Evolutionary conservation across 2,113 vertebrate genomes (phyloP), one percentile per base, ranked within the genome.

Genomic region (Stegostoma tigrinum): DNA sequence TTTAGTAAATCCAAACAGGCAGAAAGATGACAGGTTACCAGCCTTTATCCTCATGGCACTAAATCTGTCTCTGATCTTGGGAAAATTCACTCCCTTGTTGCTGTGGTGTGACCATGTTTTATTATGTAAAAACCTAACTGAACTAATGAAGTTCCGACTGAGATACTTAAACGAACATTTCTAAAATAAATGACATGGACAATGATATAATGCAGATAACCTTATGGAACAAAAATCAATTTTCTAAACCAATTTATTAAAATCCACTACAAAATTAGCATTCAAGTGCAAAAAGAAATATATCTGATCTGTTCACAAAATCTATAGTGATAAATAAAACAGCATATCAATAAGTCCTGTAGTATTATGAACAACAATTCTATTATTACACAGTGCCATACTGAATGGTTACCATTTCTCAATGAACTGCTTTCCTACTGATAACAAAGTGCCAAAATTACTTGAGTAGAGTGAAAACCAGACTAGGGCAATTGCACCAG

Each of bases 171-270:
- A 83, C 45, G 27, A 2, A 48, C 12, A 14, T 12, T 30, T 89
- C 55, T 89, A 24, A 45, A 85, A 45, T 6, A 87, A 87, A 87
- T 48, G 24, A 87, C 30, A 87, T 10, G 24, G 21, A 30, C 30
- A 27, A 89, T 89, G 42, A 83, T n/a, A 21, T 42, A 83, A 83
- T 83, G 15, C 38, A 45, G 5, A 83, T 42, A 23, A 45, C 38
- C 80, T 83, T 3, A 45, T 23, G 80, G 30, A 61, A 61, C 10
- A 90, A 90, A 61, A 52, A 90, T 34, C 23, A 89, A 90, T 90
- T 61, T 61, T 90, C 34, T 55, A 89, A 89, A 89, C 86, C 52
- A 34, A 66, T 66, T 64, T 94, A 94, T 94, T 67, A 94, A 67
- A 67, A 94, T 67, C 34, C 14, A 67, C 66, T 42, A 42, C 90